These are phyloP conservation scores for Adoxophyes honmai DNA, from an alignment of 1,140 invertebrate species.

Conservation along the genomic window DNA sequence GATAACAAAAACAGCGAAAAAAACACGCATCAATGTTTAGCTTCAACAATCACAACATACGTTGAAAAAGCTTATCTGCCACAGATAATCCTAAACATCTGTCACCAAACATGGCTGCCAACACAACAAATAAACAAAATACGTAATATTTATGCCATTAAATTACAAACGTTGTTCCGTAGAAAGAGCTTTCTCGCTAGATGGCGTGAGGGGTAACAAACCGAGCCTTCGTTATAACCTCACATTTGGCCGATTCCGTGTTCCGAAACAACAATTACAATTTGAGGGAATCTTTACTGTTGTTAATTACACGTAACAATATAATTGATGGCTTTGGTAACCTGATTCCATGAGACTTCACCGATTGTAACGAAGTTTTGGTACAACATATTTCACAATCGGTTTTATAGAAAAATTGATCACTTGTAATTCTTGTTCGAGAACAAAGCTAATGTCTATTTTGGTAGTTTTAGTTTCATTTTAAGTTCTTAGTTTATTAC, in stretches of 20 bases:
- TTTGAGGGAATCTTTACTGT: constrained; percentile 31
- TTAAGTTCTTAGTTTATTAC: too few species aligned
- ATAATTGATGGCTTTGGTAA: constrained; percentile 46
- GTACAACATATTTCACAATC: not conserved
- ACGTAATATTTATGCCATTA: constrained; percentile 1
- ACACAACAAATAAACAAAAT: constrained; percentile 3
- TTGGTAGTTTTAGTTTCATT: too few species aligned
- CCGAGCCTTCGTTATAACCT: constrained; percentile 28
- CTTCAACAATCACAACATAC: not conserved
- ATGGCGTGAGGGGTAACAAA: constrained; percentile 50
- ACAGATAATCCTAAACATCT: not conserved
- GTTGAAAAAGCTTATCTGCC: not conserved
- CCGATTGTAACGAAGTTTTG: constrained; percentile 5
- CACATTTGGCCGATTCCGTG: constrained; percentile 9
- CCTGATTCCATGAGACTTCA: constrained; percentile 28
- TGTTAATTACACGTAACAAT: constrained; percentile 37
- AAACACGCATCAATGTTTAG: not conserved
- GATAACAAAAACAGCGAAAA: not conserved
- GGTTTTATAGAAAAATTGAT: not conserved
- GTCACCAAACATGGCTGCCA: not conserved
- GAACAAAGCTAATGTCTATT: too few species aligned
- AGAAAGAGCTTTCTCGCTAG: constrained; percentile 28
- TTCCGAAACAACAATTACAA: constrained; percentile 17
- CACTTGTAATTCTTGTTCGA: too few species aligned
- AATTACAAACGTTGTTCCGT: not conserved